Base-by-base conservation (phyloP, 2,113 vertebrate species). In the Daubentonia madagascariensis region DNA sequence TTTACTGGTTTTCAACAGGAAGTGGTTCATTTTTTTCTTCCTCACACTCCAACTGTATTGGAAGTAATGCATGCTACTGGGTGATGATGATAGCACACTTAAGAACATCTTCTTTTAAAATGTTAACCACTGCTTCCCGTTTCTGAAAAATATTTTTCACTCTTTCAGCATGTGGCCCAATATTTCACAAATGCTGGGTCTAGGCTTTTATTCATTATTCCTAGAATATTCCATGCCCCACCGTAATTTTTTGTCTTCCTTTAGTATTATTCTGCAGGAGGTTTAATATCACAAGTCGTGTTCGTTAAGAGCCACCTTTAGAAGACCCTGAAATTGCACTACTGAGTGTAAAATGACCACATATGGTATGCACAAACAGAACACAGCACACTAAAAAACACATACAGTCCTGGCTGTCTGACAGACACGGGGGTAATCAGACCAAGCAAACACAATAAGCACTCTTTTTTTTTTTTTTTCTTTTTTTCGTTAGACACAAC, bases 41-140 rank as follows among this genome's bases (percentile, higher is more conserved):
- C 78, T 97, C 67, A 30, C 89, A 98, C 79, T 97, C 87, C 84
- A 78, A 81, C 37, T 91, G 88, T 37, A 70, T 18, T 94, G 52
- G 48, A 96, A 92, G 72, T 87, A 73, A 93, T 43, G 67, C 90
- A 97, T 20, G 76, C 50, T 93, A 70, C 72, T 54, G 17, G 73
- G 65, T 52, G 81, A 90, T 65, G 43, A 43, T 88, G 85, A 95
- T 76, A 96, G 61, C 59, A 76, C 70, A 91, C 91, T 96, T 78
- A 88, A 70, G 93, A 85, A 88, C 68, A 88, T 61, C 72, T 81
- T 54, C 83, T 83, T 94, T 98, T 97, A 35, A 94, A 98, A 97
- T 8, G 88, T 80, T 96, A 95, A 92, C 72, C 75, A 96, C 75
- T 37, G 43, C n/a, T 96, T 96, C 70, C 63, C 43, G 85, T 59